These are phyloP conservation scores for Narcine bancroftii DNA, from an alignment of 2,113 vertebrate genomes.

Conservation along the genomic window DNA sequence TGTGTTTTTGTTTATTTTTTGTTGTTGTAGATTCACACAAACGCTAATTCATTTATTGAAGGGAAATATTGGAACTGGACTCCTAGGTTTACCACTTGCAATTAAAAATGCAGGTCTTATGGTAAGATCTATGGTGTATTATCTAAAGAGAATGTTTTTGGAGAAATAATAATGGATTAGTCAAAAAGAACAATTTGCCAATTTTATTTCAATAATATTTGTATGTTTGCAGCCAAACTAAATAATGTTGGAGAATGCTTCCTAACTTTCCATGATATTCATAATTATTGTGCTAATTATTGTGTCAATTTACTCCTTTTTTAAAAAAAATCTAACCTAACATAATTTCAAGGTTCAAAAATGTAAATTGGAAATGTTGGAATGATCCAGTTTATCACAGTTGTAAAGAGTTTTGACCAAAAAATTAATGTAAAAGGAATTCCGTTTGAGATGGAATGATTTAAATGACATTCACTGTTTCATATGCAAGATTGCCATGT, in stretches of 20 bases:
- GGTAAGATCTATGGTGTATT: conserved; percentile 55
- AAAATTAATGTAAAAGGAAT: background rate
- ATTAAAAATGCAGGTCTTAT: conserved; percentile 75
- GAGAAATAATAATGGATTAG: background rate
- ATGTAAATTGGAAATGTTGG: background rate
- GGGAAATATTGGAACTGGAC: conserved; percentile 78
- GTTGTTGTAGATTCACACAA: conserved; percentile 63
- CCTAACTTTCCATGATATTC: too few species aligned
- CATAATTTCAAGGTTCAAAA: background rate
- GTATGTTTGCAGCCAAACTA: background rate
- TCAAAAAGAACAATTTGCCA: background rate
- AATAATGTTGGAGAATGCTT: background rate
- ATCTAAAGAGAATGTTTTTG: background rate
- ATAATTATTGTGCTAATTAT: background rate
- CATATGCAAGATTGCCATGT: background rate
- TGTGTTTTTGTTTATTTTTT: background rate
- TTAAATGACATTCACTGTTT: background rate
- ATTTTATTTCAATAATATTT: background rate
- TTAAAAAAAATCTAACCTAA: background rate
- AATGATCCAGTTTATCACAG: background rate
- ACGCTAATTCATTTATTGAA: conserved; percentile 76
- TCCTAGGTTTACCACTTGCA: conserved; percentile 75
- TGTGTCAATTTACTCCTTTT: background rate
- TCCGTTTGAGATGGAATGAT: background rate
- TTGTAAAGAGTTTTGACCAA: background rate